phyloP scores from a whole-genome alignment of 2,113 vertebrate genomes.

The Mixornis gularis region DNA sequence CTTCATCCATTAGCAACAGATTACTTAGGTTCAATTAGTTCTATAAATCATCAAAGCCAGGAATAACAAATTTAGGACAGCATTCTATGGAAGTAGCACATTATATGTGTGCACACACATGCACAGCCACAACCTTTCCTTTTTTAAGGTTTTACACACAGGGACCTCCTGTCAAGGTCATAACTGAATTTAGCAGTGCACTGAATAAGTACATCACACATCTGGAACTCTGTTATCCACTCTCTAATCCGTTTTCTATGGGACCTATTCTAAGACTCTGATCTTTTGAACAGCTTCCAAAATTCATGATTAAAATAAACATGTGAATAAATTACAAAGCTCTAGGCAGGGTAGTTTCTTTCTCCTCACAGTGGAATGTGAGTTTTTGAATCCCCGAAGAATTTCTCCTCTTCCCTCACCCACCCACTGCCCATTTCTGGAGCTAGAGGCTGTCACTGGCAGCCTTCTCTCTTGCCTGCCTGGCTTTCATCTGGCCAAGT shows the following conservation, averaged over 20 bases:
- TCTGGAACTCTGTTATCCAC: neutral
- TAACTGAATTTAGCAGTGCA: neutral
- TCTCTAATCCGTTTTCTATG: slow-evolving; percentile 15
- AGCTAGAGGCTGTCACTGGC: neutral
- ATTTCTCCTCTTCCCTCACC: neutral
- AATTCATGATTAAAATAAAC: slow-evolving; percentile 28
- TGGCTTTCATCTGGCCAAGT: neutral
- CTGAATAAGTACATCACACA: neutral
- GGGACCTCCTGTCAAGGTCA: neutral
- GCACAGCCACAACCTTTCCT: neutral
- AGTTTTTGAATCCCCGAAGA: neutral
- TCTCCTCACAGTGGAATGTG: neutral
- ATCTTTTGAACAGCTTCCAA: slow-evolving; percentile 37
- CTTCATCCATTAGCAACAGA: neutral
- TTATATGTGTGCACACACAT: accelerated
- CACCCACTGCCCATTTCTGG: neutral
- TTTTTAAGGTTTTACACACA: neutral
- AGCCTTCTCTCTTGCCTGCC: neutral
- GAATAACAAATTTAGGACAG: neutral
- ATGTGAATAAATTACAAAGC: slow-evolving; percentile 24
- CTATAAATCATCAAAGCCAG: neutral
- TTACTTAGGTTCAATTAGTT: neutral
- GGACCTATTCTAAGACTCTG: slow-evolving; percentile 16
- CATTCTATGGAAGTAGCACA: neutral
- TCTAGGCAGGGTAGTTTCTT: neutral